Percentiles rank a stretch among this genome's conserved stretches.
phyloP scores from a whole-genome alignment of 2,113 vertebrate species.

The Mungos mungo region DNA sequence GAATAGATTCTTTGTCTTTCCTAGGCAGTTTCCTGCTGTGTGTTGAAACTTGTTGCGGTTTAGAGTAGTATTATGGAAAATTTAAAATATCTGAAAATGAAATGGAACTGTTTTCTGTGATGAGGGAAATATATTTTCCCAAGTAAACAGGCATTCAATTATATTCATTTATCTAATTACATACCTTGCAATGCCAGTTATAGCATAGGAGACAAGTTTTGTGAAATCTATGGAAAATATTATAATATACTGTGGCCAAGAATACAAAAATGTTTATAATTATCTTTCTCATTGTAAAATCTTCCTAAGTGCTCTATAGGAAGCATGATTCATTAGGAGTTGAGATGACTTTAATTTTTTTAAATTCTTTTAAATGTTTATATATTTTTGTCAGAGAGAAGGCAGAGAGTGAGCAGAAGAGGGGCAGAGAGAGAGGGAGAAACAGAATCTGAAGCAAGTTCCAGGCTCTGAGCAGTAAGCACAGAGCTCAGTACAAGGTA shows the following conservation, averaged over 20 bases:
- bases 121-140: neutral
- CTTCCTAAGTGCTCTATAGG: neutral
- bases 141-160: neutral
- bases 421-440: too few species aligned
- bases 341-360: neutral
- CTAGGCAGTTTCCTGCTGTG: constrained; percentile 65
- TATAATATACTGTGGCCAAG: neutral
- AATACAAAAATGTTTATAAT: neutral
- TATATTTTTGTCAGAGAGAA: too few species aligned
- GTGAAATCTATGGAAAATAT: constrained; percentile 8
- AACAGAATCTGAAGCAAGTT: too few species aligned
- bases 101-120: neutral
- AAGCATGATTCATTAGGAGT: neutral
- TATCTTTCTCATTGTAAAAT: neutral
- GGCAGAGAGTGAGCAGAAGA: too few species aligned
- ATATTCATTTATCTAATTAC: constrained; percentile 23
- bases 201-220: neutral
- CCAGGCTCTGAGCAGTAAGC: too few species aligned
- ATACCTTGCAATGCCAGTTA: neutral
- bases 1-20: constrained; percentile 71
- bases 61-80: constrained; percentile 16
- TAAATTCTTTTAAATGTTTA: too few species aligned
- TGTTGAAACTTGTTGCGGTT: constrained; percentile 56
- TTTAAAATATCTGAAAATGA: constrained; percentile 24
- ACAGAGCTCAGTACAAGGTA: too few species aligned